Conservation (phyloP, 2,888 invertebrate genomes). For the Platerodrilus igneus region DNA sequence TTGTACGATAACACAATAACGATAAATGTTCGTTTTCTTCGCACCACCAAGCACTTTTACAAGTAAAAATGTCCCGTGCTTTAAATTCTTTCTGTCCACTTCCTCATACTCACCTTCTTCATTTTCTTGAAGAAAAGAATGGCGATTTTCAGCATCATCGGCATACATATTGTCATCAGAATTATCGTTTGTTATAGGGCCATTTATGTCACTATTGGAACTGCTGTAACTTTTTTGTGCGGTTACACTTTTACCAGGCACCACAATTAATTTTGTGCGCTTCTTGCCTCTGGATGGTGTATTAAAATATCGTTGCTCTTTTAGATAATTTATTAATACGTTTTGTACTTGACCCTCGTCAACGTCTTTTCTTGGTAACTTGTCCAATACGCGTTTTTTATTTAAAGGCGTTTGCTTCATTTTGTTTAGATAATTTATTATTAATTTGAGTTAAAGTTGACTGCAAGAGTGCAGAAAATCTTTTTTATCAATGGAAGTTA, state of each 20-base stretch:
- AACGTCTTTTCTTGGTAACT: not conserved
- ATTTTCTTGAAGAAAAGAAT: too few species aligned
- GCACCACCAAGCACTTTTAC: too few species aligned
- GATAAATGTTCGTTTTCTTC: too few species aligned
- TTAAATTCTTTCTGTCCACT: too few species aligned
- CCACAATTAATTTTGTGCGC: not conserved
- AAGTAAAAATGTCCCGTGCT: too few species aligned
- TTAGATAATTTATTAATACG: not conserved
- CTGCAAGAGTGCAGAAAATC: constrained; percentile 5
- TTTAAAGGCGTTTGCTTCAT: not conserved
- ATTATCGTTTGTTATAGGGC: constrained; percentile 20
- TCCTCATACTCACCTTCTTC: too few species aligned
- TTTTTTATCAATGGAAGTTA: constrained; percentile 9
- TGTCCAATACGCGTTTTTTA: not conserved
- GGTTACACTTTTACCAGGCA: constrained; percentile 1
- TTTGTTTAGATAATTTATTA: not conserved
- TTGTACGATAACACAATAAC: too few species aligned
- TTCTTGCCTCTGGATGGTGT: not conserved
- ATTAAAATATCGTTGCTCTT: not conserved
- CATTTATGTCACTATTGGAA: constrained; percentile 12
- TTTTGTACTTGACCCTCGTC: not conserved
- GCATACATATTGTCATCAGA: constrained; percentile 20
- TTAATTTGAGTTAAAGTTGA: constrained; percentile 7
- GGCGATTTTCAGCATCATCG: too few species aligned
- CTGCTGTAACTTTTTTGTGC: too few species aligned